A percentile compares a stretch with the other conserved stretches of the same genome.
Conservation (phyloP, 2,797 vertebrate species). For the Ciconia nigra region DNA sequence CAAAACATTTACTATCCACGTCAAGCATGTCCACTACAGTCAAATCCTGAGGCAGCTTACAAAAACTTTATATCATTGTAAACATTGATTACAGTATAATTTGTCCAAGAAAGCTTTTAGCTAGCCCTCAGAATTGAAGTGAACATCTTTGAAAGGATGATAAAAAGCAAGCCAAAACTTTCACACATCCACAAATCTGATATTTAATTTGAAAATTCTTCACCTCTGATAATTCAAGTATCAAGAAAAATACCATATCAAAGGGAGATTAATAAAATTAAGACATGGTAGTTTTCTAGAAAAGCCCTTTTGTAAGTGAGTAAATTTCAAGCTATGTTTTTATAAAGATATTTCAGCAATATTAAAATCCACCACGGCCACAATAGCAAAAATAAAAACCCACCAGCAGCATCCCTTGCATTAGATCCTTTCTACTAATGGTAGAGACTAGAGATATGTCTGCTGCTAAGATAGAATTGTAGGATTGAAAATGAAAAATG, state of each 20-base stretch:
- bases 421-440: background rate
- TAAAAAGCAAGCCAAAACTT: background rate
- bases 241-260: background rate
- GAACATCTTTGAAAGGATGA: background rate
- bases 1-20: background rate
- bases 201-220: background rate
- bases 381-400: background rate
- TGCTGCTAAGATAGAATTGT: background rate
- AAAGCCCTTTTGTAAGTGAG: background rate
- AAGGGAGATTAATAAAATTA: background rate
- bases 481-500: background rate
- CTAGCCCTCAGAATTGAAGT: background rate
- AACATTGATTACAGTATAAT: background rate
- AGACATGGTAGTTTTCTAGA: background rate
- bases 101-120: background rate
- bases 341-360: background rate
- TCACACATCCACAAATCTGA: background rate
- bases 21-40: background rate
- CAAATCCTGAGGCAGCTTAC: background rate
- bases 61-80: background rate
- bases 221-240: background rate
- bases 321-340: background rate
- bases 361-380: background rate
- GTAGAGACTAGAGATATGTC: background rate
- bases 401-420: background rate